phyloP scores from a whole-genome alignment of 2,797 vertebrate genomes.

The Lepus townsendii region DNA sequence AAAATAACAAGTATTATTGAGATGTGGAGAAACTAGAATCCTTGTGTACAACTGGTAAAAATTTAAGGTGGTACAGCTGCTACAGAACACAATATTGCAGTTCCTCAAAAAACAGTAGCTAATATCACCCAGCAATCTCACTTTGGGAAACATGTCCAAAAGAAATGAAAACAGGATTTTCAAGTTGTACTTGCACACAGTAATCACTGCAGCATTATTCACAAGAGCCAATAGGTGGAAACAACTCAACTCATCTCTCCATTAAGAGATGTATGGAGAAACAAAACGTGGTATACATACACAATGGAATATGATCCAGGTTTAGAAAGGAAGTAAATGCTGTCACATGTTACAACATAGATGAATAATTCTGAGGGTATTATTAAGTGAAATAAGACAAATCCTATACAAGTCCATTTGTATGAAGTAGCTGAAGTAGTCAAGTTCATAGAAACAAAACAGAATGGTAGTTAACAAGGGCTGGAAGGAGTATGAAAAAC shows the following conservation, averaged over 20 bases:
- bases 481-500: background rate
- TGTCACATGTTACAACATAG: background rate
- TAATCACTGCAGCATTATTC: constrained; percentile 14
- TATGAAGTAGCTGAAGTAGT: background rate
- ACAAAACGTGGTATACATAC: background rate
- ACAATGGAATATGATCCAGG: background rate
- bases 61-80: background rate
- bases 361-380: constrained; percentile 1
- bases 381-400: constrained; percentile 42
- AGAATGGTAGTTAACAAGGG: background rate
- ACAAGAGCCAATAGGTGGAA: background rate
- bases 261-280: background rate
- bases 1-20: background rate
- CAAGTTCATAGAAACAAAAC: constrained; percentile 33
- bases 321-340: constrained; percentile 35
- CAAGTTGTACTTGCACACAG: background rate
- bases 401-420: background rate
- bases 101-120: background rate
- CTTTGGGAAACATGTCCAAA: background rate
- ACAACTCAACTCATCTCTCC: background rate
- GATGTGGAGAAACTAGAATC: background rate
- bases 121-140: constrained; percentile 28
- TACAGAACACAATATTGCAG: background rate
- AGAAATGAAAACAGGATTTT: constrained; percentile 23
- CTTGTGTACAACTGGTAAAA: background rate